Base-by-base conservation (phyloP, 2,113 vertebrate genomes). In the Cervus canadensis region DNA sequence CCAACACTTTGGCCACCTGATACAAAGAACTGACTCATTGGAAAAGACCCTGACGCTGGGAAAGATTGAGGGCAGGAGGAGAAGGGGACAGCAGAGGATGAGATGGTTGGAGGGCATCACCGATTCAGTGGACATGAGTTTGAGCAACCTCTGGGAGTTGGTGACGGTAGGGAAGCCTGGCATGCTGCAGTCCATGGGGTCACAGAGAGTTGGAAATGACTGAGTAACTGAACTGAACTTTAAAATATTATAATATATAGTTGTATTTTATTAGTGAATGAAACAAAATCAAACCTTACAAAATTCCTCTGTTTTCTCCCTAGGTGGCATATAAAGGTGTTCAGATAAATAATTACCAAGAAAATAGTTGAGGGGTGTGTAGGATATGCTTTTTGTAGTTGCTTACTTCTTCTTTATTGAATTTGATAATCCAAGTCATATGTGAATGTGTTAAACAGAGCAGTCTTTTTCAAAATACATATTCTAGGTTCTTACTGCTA, bases 131-230 rank as follows among this genome's bases (percentile, higher is more conserved):
- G 17, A 11, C n/a, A 36, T 67, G 64, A 67, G 64, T 67, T 19
- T 36, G 33, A 36, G 33, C 64, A 64, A n/a, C 7, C 64, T 67
- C 16, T n/a, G 33, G 64, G 9, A 67, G 64, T 6, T 67, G 64
- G 17, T n/a, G 15, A 36, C 12, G 0, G 10, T 36, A 3, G n/a
- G 5, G 19, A 23, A 11, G 19, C n/a, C 67, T 71, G 67, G 7
- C 10, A 36, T 23, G 19, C 19, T 71, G 10, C 67, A 40, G 67
- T 71, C 67, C n/a, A 40, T 71, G 19, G n/a, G 5, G 10, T 71
- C 0, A 0, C 67, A 74, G 19, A 74, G n/a, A 13, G 10, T 17
- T 40, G 19, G 67, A 74, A n/a, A 40, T 0, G 21, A 74, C n/a
- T 40, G n/a, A 71, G 64, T 19, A 19, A 71, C 64, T 71, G n/a